A percentile compares a stretch with the other conserved stretches of the same genome.
Evolutionary conservation across 2,888 invertebrate species (phyloP).

Genomic region (Drosophila mettleri): DNA sequence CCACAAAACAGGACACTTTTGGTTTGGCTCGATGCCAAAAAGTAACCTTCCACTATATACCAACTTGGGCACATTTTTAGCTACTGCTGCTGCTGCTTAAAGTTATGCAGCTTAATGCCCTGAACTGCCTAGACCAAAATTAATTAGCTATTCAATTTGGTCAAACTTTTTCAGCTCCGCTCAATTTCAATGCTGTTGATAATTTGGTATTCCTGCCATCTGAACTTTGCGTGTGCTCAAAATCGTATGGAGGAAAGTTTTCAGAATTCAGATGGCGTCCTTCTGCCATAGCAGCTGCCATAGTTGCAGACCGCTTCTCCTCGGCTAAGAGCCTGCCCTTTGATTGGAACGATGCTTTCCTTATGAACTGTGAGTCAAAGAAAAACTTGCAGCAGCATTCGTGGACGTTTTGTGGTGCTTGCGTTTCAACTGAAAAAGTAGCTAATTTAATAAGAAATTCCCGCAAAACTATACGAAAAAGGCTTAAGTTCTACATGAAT

Average conservation of each 20-base stretch:
- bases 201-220: slow-evolving; percentile 36
- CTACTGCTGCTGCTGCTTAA: slow-evolving; percentile 38
- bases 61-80: background rate
- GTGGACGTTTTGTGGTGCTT: slow-evolving; percentile 49
- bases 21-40: slow-evolving; percentile 61
- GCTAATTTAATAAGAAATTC: slow-evolving; percentile 77
- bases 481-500: slow-evolving; percentile 76
- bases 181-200: slow-evolving; percentile 39
- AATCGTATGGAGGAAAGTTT: slow-evolving; percentile 61
- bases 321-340: slow-evolving; percentile 8
- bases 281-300: slow-evolving; percentile 6
- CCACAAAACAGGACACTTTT: slow-evolving; percentile 70
- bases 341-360: slow-evolving; percentile 24
- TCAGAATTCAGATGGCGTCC: slow-evolving; percentile 38
- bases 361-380: slow-evolving; percentile 50
- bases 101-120: slow-evolving; percentile 40
- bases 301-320: slow-evolving; percentile 5
- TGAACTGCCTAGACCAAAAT: slow-evolving; percentile 47
- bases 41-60: slow-evolving; percentile 2
- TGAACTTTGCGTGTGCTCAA: slow-evolving; percentile 59
- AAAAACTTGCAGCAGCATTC: slow-evolving; percentile 32
- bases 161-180: slow-evolving; percentile 47
- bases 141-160: slow-evolving; percentile 76
- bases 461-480: slow-evolving; percentile 68
- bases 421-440: slow-evolving; percentile 62